These are phyloP conservation scores for Siderastrea radians DNA, from an alignment of 92 coral and sea anemone genomes.

Conservation along the genomic window DNA sequence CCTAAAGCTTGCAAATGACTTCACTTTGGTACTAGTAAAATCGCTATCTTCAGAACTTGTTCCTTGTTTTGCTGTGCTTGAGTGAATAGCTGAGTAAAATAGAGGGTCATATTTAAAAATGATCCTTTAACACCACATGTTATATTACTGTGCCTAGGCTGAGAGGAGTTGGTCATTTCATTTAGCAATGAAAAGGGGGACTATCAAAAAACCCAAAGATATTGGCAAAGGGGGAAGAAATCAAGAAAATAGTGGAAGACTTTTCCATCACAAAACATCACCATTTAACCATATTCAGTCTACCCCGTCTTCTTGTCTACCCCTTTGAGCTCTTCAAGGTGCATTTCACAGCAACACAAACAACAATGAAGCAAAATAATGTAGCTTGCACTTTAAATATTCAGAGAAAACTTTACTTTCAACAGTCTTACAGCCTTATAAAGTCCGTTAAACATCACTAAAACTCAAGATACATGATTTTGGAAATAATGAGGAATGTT, in stretches of 20 bases:
- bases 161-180: constrained; percentile 10
- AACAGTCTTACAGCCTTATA: too few relatives aligned
- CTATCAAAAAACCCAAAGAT: neutral
- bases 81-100: neutral
- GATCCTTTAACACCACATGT: constrained; percentile 12
- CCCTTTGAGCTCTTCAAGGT: neutral
- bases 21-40: constrained; percentile 27
- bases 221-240: constrained; percentile 7
- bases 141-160: constrained; percentile 12
- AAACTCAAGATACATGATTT: constrained; percentile 1
- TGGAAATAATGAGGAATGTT: too few relatives aligned
- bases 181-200: neutral
- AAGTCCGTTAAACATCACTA: neutral
- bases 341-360: too few relatives aligned
- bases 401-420: too few relatives aligned
- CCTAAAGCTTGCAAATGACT: constrained; percentile 24
- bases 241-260: constrained; percentile 1
- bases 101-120: neutral
- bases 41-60: constrained; percentile 17
- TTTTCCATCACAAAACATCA: constrained; percentile 12
- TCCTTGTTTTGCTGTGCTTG: constrained; percentile 14
- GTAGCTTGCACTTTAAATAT: too few relatives aligned
- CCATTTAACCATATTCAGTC: constrained; percentile 10
- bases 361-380: too few relatives aligned
- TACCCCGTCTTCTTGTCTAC: neutral